Conservation (phyloP, 2,797 vertebrate species). For the Smutsia temminckii region DNA sequence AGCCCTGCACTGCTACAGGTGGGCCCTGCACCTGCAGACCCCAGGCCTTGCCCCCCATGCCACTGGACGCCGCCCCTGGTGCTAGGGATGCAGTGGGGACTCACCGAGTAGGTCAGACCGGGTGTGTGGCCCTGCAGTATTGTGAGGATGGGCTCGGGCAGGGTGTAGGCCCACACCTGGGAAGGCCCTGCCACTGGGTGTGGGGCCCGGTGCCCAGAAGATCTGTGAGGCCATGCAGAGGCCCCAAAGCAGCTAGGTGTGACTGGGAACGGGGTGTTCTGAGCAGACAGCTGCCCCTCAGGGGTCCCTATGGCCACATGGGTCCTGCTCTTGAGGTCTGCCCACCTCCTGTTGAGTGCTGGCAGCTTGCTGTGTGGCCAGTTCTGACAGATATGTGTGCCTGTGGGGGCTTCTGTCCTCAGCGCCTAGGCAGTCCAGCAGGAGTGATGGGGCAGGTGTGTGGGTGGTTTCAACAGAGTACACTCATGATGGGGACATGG, state of each 20-base stretch:
- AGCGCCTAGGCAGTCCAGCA: not conserved
- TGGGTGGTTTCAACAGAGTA: not conserved
- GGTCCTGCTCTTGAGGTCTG: too few species aligned
- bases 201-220: not conserved
- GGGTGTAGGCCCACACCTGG: not conserved
- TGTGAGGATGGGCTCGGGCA: too few species aligned
- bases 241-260: not conserved
- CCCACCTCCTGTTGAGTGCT: too few species aligned
- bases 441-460: not conserved
- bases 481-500: too few species aligned
- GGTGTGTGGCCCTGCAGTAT: not conserved
- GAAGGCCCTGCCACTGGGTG: rapidly evolving
- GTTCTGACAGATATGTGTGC: not conserved
- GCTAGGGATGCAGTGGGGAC: not conserved
- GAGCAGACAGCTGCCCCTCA: too few species aligned
- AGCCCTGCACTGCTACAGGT: slow-evolving; percentile 93
- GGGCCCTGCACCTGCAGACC: not conserved
- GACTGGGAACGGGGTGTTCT: too few species aligned
- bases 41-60: not conserved
- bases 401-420: not conserved
- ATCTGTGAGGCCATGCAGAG: rapidly evolving
- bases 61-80: not conserved
- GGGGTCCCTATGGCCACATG: not conserved
- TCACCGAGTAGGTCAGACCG: not conserved
- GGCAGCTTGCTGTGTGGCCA: not conserved